Evolutionary conservation across 2,888 invertebrate genomes (phyloP), one percentile per base, ranked within the genome.

Genomic region (Keiferia lycopersicella): DNA sequence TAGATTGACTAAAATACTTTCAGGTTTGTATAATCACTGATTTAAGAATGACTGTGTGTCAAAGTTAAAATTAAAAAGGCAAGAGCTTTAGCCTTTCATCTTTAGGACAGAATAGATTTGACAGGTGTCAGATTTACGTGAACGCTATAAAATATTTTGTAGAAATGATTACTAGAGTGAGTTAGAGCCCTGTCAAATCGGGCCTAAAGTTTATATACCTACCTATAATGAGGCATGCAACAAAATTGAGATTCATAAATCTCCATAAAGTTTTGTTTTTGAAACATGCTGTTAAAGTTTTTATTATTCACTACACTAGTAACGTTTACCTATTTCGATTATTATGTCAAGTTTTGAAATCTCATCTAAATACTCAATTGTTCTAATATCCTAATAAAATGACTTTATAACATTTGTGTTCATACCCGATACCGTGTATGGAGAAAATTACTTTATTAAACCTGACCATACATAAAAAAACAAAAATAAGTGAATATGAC

Each of bases 361-460:
- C 65, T 75, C 69, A 70, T 72, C 58, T 64, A 65, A 66, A 69
- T 68, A 69, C 72, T 69, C 71, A 73, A 70, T 69, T 69, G 68
- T 73, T 66, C 73, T 68, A 76, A 69, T 69, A 66, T 67, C 73
- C 78, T 78, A 69, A 68, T 71, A 70, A 72, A 74, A 75, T 80
- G 75, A 78, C 75, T 77, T 73, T 71, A 72, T 79, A 30, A 7
- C 14, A 79, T 67, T 74, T 72, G 72, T 75, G 75, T 75, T 73
- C 72, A 80, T 73, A 80, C 85, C 87, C 84, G 83, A 73, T 86
- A 87, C 86, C 87, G 79, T 80, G 72, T 78, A 69, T 76, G 51
- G 22, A 22, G 22, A 22, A 53, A 22, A 7, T 2, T 53, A 20
- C 12, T 14, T 2, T 14, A 14, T 53, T 12, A 26, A 26, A 53